Percentiles rank a stretch among this genome's conserved stretches.
phyloP scores from a whole-genome alignment of 2,113 vertebrate genomes.

The Hucho hucho region DNA sequence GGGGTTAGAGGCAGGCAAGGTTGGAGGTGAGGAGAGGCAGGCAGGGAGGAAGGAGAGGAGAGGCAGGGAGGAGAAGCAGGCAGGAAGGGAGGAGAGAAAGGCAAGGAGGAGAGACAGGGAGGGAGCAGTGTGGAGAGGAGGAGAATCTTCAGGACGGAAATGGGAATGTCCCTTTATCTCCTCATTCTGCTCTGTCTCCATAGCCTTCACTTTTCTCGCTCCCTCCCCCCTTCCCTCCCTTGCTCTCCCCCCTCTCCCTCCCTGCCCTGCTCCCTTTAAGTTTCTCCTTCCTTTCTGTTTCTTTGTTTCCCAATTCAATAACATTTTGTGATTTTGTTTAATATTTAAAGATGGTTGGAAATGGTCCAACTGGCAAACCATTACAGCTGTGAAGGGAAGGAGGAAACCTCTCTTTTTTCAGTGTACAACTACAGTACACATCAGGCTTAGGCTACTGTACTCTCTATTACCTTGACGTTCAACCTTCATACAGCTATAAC shows the following conservation, averaged over 20 bases:
- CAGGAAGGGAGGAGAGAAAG: no score
- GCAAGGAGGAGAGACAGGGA: no score
- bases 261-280: no score
- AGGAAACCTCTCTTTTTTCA: no score
- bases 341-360: background rate
- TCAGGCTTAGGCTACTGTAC: background rate
- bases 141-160: background rate
- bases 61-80: background rate
- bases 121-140: no score
- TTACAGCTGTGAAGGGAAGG: background rate
- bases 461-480: background rate
- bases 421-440: background rate
- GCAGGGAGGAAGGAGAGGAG: background rate
- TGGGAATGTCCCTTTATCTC: constrained; percentile 43
- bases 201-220: constrained; percentile 34
- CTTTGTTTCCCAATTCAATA: background rate
- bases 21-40: constrained; percentile 3
- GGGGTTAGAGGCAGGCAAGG: background rate
- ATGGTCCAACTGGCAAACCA: background rate
- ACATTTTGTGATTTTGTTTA: background rate
- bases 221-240: constrained; percentile 18
- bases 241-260: no score
- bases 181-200: constrained; percentile 38
- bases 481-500: no score
- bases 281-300: background rate